Conservation (phyloP, 2,888 invertebrate genomes). For the Carpatolechia fugitivella region DNA sequence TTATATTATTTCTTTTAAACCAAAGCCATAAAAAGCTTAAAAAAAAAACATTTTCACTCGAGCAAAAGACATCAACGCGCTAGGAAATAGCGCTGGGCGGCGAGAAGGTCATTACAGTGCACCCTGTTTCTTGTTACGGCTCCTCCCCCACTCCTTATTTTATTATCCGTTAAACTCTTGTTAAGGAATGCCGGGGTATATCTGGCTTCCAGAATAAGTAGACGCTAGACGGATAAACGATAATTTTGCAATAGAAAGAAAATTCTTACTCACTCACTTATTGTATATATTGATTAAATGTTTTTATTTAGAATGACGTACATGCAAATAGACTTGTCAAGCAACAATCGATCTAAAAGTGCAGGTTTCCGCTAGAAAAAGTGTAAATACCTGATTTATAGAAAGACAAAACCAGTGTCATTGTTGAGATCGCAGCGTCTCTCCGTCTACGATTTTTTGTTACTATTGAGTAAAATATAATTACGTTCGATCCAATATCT, state of each 20-base stretch:
- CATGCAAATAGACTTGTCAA: too few relatives aligned
- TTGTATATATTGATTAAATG: too few relatives aligned
- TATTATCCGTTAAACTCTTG: conserved; percentile 3
- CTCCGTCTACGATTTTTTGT: neutral
- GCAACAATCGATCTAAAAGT: too few relatives aligned
- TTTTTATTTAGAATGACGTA: too few relatives aligned
- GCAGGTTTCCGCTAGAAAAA: too few relatives aligned
- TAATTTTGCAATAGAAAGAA: too few relatives aligned
- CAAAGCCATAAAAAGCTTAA: neutral
- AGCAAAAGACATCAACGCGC: conserved; percentile 2
- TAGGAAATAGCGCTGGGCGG: neutral
- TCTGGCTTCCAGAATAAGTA: neutral
- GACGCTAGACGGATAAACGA: neutral
- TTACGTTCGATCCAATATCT: neutral
- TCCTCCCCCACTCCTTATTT: neutral
- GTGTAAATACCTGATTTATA: too few relatives aligned
- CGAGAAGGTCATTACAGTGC: neutral
- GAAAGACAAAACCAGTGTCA: too few relatives aligned
- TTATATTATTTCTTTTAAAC: too few relatives aligned
- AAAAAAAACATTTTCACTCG: neutral
- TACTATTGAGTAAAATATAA: neutral
- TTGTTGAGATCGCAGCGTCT: neutral
- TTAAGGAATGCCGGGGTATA: neutral
- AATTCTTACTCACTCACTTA: too few relatives aligned
- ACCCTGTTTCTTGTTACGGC: neutral